Evolutionary conservation across 2,113 vertebrate genomes (phyloP).

Genomic region (Urocynchramus pylzowi): DNA sequence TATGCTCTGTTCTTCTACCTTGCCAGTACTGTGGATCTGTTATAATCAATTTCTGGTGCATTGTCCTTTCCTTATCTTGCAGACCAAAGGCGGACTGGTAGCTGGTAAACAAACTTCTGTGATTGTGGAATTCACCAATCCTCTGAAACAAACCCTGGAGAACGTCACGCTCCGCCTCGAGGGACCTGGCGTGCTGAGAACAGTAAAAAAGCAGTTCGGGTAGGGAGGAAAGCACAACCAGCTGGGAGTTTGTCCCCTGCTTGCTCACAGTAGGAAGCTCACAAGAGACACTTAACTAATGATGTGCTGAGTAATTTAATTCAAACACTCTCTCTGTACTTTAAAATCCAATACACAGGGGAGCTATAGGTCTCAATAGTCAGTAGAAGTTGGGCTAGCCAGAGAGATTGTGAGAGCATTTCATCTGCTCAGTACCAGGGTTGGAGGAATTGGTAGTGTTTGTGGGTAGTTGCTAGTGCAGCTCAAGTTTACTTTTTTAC

Average conservation of each 20-base stretch:
- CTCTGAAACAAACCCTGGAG: conserved; percentile 79
- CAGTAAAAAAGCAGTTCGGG: conserved; percentile 79
- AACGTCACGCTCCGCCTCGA: conserved; percentile 81
- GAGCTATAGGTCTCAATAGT: background rate
- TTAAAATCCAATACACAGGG: background rate
- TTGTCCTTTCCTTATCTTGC: background rate
- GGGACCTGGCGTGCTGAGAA: conserved; percentile 79
- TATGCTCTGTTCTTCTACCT: background rate
- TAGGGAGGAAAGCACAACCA: conserved; percentile 38
- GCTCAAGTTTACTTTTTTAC: background rate
- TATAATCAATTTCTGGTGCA: background rate
- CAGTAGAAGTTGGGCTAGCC: background rate
- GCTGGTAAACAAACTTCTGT: conserved; percentile 80
- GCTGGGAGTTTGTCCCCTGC: background rate
- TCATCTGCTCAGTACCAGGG: background rate
- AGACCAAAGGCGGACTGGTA: conserved; percentile 67
- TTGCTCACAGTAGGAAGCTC: background rate
- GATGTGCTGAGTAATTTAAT: background rate
- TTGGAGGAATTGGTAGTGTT: background rate
- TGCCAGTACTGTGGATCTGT: background rate
- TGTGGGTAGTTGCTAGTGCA: background rate
- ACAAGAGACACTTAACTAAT: background rate
- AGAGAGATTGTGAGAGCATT: background rate
- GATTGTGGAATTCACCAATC: conserved; percentile 87
- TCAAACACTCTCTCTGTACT: background rate